phyloP scores from a whole-genome alignment of 2,888 invertebrate genomes.

The Disparrhopalites patrizii region DNA sequence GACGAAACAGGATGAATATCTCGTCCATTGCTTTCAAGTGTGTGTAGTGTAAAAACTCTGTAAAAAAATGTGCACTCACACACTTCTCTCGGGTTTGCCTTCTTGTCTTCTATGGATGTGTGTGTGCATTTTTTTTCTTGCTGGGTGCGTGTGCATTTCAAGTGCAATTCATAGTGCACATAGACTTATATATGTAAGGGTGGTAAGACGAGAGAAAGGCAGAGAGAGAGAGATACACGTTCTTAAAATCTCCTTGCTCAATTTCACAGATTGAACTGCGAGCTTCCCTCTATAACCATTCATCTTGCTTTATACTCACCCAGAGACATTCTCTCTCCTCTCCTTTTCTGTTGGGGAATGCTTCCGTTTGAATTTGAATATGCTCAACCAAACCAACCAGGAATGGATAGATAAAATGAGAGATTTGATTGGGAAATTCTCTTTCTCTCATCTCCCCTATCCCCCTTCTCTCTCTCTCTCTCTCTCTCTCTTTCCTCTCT shows the following conservation, averaged over 20 bases:
- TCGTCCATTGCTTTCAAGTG: no score
- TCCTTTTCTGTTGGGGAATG: conserved; percentile 8
- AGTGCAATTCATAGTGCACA: conserved; percentile 5
- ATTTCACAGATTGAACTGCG: conserved; percentile 30
- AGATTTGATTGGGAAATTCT: conserved; percentile 27
- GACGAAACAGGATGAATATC: no score
- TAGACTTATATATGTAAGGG: background rate
- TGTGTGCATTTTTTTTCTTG: no score
- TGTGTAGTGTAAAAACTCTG: no score
- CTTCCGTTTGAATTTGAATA: conserved; percentile 27
- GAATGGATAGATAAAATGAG: conserved; percentile 25
- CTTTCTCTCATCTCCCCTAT: background rate
- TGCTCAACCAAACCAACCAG: conserved; percentile 13
- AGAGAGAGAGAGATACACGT: conserved; percentile 1
- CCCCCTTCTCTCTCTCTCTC: conserved; percentile 1
- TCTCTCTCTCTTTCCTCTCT: conserved; percentile 4
- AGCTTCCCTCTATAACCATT: conserved; percentile 30
- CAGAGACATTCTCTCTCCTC: conserved; percentile 4
- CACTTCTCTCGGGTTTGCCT: no score
- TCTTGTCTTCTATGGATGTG: no score
- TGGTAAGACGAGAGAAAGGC: background rate
- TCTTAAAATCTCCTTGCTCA: conserved; percentile 31
- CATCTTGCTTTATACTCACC: conserved; percentile 22
- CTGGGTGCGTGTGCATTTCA: no score
- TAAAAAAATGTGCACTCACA: no score